These are phyloP conservation scores for Phania funesta DNA, from an alignment of 2,888 invertebrate genomes.

Conservation along the genomic window DNA sequence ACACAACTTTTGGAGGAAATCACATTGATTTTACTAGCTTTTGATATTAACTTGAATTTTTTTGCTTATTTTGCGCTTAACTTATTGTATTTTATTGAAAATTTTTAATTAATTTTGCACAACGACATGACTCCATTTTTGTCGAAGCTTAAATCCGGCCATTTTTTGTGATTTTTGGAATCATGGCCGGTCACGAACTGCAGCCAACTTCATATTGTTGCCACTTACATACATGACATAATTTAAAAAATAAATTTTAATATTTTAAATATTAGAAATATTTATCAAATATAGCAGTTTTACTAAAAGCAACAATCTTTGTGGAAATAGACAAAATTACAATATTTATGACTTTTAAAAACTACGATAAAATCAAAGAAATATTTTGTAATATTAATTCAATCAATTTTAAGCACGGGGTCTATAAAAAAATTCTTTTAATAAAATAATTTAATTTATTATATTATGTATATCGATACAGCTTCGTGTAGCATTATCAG, in stretches of 20 bases:
- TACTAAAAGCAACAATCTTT: background rate
- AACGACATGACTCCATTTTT: constrained; percentile 72
- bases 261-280: too few relatives aligned
- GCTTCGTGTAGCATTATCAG: too few relatives aligned
- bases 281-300: background rate
- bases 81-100: constrained; percentile 74
- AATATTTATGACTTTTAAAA: too few relatives aligned
- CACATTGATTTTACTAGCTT: constrained; percentile 62
- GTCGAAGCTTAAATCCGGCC: constrained; percentile 69
- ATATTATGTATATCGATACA: too few relatives aligned
- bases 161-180: constrained; percentile 61
- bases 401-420: too few relatives aligned
- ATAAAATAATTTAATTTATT: too few relatives aligned
- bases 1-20: constrained; percentile 66
- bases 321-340: too few relatives aligned
- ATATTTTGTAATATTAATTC: too few relatives aligned
- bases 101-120: constrained; percentile 72
- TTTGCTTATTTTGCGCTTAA: constrained; percentile 72
- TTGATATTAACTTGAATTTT: constrained; percentile 69
- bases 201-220: constrained; percentile 53
- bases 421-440: too few relatives aligned
- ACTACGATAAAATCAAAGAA: too few relatives aligned
- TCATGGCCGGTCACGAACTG: constrained; percentile 60
- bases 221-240: background rate
- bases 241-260: background rate